Conservation (phyloP, 1,140 invertebrate genomes). For the Drosophila ogumai region DNA sequence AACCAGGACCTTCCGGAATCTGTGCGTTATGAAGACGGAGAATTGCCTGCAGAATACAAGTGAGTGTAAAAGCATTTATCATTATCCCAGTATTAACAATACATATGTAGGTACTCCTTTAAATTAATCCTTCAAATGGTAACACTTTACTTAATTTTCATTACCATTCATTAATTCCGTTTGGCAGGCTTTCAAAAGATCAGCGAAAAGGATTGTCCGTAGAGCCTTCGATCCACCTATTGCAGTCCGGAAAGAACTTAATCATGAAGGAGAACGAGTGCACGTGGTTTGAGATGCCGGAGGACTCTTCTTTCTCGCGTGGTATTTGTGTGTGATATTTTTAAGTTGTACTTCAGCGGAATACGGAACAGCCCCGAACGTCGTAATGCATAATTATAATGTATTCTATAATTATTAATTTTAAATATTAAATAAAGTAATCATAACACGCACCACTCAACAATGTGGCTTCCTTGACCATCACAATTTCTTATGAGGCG, state of each 20-base stretch:
- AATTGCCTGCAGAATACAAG: conserved; percentile 80
- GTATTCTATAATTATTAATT: conserved; percentile 78
- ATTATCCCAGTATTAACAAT: not conserved
- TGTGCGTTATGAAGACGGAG: conserved; percentile 82
- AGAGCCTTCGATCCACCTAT: conserved; percentile 38
- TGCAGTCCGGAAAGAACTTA: conserved; percentile 51
- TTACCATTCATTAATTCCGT: not conserved
- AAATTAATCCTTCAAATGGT: too few species aligned
- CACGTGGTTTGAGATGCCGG: conserved; percentile 26
- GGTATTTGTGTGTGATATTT: conserved; percentile 84
- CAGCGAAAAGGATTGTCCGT: conserved; percentile 80
- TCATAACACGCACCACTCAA: conserved; percentile 47
- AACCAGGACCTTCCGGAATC: conserved; percentile 76
- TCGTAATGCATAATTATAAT: conserved; percentile 70
- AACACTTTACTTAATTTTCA: not conserved
- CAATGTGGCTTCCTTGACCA: conserved; percentile 33
- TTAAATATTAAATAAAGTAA: conserved; percentile 78
- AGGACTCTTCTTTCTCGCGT: conserved; percentile 63
- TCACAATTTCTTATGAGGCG: conserved; percentile 23
- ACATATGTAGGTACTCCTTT: not conserved
- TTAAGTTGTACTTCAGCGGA: conserved; percentile 81
- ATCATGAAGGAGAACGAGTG: conserved; percentile 42
- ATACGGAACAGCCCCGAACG: conserved; percentile 62
- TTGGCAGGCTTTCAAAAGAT: conserved; percentile 79
- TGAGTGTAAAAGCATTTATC: conserved; percentile 46